Base-by-base conservation (phyloP, 2,113 vertebrate species). In the Chlorocebus sabaeus region DNA sequence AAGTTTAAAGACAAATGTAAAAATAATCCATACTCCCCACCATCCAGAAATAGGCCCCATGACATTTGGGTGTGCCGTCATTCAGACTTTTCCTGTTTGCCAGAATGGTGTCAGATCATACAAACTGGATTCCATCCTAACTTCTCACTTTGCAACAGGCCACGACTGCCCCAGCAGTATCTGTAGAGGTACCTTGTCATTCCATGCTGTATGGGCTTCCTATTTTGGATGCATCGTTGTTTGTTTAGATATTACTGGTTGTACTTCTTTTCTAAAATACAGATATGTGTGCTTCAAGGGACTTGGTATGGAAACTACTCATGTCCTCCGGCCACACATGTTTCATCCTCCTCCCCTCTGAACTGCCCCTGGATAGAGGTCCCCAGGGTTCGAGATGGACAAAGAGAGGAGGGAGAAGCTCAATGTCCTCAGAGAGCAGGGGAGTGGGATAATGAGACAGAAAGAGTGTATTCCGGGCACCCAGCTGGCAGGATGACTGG, bases 1-100 rank as follows among this genome's bases (percentile, higher is more conserved):
- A 92, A 87, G 11, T 75, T 81, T 83, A 89, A 96, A 92, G 91
- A 78, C 38, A 93, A 80, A 55, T 16, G 17, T 75, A 95, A 95
- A 90, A 89, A 80, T n/a, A 94, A 67, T 43, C 40, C 45, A 14
- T 50, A n/a, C 75, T 55, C 43, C 13, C 23, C 3, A 59, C 23
- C 57, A 59, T 35, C 70, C 4, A 50, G 86, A 95, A 89, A 73
- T 30, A 83, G 80, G 45, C 64, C 32, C 52, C 57, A 35, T 7
- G 48, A 8, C 50, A 32, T 45, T 64, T 70, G 75, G 84, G 32
- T 43, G 38, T 57, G n/a, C 12, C 45, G 90, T 73, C 20, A 16
- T 10, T 68, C 10, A 22, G 70, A 64, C 59, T 43, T 48, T 52
- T 22, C 67, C 75, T 6, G 9, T 32, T 73, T 64, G n/a, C 38